Conservation (phyloP, 2,888 invertebrate genomes). For the Crematogaster levior region DNA sequence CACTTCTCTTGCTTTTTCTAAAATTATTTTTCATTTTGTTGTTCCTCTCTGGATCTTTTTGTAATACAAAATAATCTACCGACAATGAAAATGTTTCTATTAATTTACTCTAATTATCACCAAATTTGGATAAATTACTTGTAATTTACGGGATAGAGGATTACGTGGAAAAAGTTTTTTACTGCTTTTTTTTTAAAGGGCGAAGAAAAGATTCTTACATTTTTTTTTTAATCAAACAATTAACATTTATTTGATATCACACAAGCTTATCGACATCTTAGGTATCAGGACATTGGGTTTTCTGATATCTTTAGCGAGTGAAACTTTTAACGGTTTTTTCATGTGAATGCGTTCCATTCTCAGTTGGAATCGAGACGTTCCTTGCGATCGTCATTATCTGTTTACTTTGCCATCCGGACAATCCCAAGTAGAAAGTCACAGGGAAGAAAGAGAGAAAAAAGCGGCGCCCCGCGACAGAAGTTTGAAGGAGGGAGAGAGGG, state of each 20-base stretch:
- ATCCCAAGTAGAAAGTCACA: neutral
- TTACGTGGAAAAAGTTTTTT: neutral
- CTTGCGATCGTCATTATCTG: conserved; percentile 41
- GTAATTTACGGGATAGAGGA: neutral
- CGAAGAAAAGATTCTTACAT: too few species aligned
- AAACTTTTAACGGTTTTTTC: conserved; percentile 16
- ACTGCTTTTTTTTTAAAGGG: too few species aligned
- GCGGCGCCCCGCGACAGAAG: conserved; percentile 46
- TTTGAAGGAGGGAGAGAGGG: conserved; percentile 70
- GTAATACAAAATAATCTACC: neutral
- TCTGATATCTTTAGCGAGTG: neutral
- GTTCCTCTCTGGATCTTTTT: neutral
- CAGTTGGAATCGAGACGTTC: conserved; percentile 1
- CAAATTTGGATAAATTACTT: neutral
- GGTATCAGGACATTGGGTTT: neutral
- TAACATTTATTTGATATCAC: neutral
- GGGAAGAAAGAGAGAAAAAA: conserved; percentile 51
- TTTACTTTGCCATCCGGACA: conserved; percentile 30
- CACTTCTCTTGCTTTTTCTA: neutral
- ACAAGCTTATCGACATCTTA: neutral
- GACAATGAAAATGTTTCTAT: neutral
- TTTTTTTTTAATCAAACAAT: neutral
- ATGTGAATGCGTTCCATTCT: conserved; percentile 24
- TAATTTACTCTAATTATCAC: neutral
- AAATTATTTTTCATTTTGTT: neutral